These are phyloP conservation scores for Acropora yongei DNA, from an alignment of 64 coral and sea anemone species.

Conservation along the genomic window DNA sequence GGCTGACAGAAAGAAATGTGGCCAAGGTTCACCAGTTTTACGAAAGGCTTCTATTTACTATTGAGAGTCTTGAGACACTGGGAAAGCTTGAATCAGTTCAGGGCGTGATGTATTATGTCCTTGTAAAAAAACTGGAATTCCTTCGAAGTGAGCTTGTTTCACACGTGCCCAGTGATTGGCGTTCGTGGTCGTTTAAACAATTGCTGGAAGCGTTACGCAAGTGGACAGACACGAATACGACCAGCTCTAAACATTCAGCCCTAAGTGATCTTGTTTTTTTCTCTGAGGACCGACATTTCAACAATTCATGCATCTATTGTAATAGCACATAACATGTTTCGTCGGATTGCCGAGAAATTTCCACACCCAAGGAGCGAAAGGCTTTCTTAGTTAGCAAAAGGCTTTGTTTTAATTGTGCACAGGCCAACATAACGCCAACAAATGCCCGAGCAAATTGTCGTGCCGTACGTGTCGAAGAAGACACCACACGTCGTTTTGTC, in stretches of 20 bases:
- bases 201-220: constrained; percentile 21
- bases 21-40: constrained; percentile 43
- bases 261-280: not conserved
- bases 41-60: constrained; percentile 37
- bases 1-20: constrained; percentile 25
- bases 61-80: constrained; percentile 38
- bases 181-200: constrained; percentile 28
- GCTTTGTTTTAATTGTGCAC: constrained; percentile 42
- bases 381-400: not conserved
- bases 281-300: constrained; percentile 1
- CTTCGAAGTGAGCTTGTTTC: constrained; percentile 9
- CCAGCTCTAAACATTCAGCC: not conserved
- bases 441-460: constrained; percentile 9
- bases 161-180: not conserved
- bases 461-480: constrained; percentile 31
- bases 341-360: not conserved
- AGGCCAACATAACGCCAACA: constrained; percentile 29
- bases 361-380: not conserved
- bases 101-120: constrained; percentile 17
- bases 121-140: constrained; percentile 25
- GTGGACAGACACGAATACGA: constrained; percentile 45
- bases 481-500: constrained; percentile 70
- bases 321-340: constrained; percentile 20
- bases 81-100: constrained; percentile 10
- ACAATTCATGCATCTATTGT: constrained; percentile 40